Evolutionary conservation across 2,888 invertebrate species (phyloP), one percentile per base, ranked within the genome.

Genomic region (Heliconius erato): DNA sequence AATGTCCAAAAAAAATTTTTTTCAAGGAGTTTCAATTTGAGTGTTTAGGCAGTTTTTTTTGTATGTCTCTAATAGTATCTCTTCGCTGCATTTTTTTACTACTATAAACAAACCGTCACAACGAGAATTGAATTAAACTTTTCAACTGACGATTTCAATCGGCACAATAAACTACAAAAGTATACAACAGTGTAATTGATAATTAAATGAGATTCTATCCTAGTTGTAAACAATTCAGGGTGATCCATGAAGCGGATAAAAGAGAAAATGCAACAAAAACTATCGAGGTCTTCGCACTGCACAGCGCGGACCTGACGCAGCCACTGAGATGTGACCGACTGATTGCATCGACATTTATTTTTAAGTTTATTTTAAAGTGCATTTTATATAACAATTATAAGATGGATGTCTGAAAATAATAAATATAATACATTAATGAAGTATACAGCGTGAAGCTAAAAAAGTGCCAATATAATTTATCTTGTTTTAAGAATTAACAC

Each of bases 181-280:
- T 32, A 32, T n/a, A 59, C n/a, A 78, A 74, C 40, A 28, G 65
- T 63, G 26, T 67, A 23, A 28, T 3, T 19, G 23, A 2, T 67
- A 67, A 49, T 49, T 78, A 78, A 68, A 68, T 49, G 78, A 81
- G 71, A 68, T 84, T 74, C 59, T 74, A 82, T 84, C 79, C 35
- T 79, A 82, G 67, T 69, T 32, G 71, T 84, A 81, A 82, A 81
- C 77, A 82, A 82, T 81, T 78, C 79, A 74, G 78, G 82, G 81
- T 81, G 79, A 81, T 84, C 84, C 85, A 83, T 79, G 77, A 80
- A 85, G 86, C 82, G 85, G 84, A 86, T 91, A 91, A 91, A 92
- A 93, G 93, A 93, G 93, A 93, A 93, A 93, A 91, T 90, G 83
- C 84, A 84, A 89, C 88, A 93, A 93, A 93, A 93, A 92, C 87